These are phyloP conservation scores for Coelopa frigida DNA, from an alignment of 1,140 invertebrate genomes.

Conservation along the genomic window DNA sequence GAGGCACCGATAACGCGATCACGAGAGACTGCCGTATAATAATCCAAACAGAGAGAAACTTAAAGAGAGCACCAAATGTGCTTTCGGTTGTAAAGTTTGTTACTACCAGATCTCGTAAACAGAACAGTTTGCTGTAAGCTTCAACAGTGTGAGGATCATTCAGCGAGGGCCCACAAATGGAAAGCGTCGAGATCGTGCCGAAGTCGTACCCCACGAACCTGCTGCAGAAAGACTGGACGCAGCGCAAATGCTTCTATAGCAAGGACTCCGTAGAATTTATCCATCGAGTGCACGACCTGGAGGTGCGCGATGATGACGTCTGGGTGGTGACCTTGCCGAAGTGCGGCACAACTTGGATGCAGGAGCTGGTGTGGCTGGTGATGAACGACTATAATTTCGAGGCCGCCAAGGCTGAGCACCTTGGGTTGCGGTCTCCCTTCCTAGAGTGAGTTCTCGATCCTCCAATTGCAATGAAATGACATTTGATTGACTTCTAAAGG, in stretches of 20 bases:
- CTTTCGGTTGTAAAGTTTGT: too few species aligned
- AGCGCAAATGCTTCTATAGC: background rate
- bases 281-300: conserved; percentile 12
- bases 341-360: conserved; percentile 56
- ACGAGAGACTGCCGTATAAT: too few species aligned
- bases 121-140: too few species aligned
- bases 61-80: too few species aligned
- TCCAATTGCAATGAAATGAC: too few species aligned
- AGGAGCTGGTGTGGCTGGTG: conserved; percentile 58
- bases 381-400: conserved; percentile 50
- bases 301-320: conserved; percentile 45
- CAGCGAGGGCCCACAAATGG: too few species aligned
- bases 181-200: background rate
- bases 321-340: conserved; percentile 48
- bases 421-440: conserved; percentile 50
- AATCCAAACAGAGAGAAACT: too few species aligned
- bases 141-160: too few species aligned
- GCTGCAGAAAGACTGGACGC: conserved; percentile 11
- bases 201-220: conserved; percentile 12
- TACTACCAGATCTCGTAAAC: too few species aligned
- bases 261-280: background rate
- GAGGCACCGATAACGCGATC: too few species aligned
- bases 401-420: conserved; percentile 46
- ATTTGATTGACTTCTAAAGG: conserved; percentile 2
- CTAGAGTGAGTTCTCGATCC: conserved; percentile 45